Evolutionary conservation across 2,797 vertebrate genomes (phyloP), one percentile per base, ranked within the genome.

Genomic region (Ataeniobius toweri): DNA sequence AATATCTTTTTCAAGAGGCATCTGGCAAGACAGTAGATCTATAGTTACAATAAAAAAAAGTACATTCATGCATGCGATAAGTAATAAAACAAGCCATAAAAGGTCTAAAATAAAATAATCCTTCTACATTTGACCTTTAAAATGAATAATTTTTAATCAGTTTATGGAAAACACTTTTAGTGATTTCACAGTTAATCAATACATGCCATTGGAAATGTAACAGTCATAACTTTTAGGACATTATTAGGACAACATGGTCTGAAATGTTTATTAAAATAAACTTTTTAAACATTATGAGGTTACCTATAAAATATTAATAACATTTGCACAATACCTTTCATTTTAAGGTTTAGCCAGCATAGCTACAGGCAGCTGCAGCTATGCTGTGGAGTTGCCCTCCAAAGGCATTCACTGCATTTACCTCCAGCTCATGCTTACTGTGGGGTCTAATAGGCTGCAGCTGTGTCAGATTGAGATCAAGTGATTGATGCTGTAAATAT

Each of bases 401-500:
- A 26, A 69, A 69, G 67, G 41, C 41, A 16, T 69, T 16, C 20
- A n/a, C 20, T 13, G 22, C 20, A 55, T 51, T 73, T 65, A 65
- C 61, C 61, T 28, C 44, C n/a, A 48, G 44, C 28, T 28, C 31
- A 31, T 0, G 31, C 74, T 51, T 7, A 28, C 46, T 36, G 59
- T 39, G 59, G 28, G 46, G 74, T 75, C 59, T 67, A 50, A 50
- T 51, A 50, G 26, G 36, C 46, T n/a, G 56, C 53, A 24, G 67
- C 55, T 71, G 6, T 1, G 28, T 75, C 46, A 70, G 44, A 16
- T 48, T 41, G n/a, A 71, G 46, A 24, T 78, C 50, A 67, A 51
- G 39, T 78, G 73, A 71, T 55, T 73, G 50, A 73, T 55, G 10
- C 10, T 55, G 50, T 39, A 73, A 73, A 73, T 75, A 71, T 80